Percentiles rank a stretch among this genome's conserved stretches.
These are phyloP conservation scores for Hedychridium roseum DNA, from an alignment of 2,888 invertebrate species.

Conservation along the genomic window DNA sequence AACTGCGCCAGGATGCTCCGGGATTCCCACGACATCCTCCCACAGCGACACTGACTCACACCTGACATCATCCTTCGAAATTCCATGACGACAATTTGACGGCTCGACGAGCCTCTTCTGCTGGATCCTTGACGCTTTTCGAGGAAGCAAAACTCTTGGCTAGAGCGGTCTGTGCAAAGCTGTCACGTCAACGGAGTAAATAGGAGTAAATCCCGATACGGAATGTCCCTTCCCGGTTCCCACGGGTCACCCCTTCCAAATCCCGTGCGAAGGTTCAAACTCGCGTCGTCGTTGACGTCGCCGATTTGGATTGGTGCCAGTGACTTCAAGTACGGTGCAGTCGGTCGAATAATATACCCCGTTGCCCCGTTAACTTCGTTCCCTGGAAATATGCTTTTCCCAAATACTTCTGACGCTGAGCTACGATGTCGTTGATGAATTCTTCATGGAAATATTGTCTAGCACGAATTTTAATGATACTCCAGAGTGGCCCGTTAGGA, in stretches of 20 bases:
- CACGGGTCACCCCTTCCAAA: conserved; percentile 16
- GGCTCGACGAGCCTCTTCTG: neutral
- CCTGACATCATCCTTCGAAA: conserved; percentile 12
- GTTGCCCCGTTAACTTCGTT: neutral
- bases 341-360: neutral
- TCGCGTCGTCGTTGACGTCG: conserved; percentile 41
- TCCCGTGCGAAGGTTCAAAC: conserved; percentile 25
- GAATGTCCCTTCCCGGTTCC: conserved; percentile 28
- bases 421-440: too few relatives aligned
- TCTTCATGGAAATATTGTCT: too few relatives aligned
- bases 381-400: too few relatives aligned
- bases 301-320: conserved; percentile 13
- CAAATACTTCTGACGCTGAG: too few relatives aligned
- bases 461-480: too few relatives aligned
- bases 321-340: conserved; percentile 3
- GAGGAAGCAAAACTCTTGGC: neutral
- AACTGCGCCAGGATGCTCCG: conserved; percentile 16
- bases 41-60: conserved; percentile 13
- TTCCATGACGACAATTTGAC: conserved; percentile 2
- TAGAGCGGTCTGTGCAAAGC: too few relatives aligned
- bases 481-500: too few relatives aligned
- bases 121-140: neutral
- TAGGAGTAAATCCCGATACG: conserved; percentile 8
- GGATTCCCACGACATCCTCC: conserved; percentile 23
- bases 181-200: too few relatives aligned